A percentile compares a stretch with the other conserved stretches of the same genome.
These are phyloP conservation scores for Isurus oxyrinchus DNA, from an alignment of 2,113 vertebrate species.

Conservation along the genomic window DNA sequence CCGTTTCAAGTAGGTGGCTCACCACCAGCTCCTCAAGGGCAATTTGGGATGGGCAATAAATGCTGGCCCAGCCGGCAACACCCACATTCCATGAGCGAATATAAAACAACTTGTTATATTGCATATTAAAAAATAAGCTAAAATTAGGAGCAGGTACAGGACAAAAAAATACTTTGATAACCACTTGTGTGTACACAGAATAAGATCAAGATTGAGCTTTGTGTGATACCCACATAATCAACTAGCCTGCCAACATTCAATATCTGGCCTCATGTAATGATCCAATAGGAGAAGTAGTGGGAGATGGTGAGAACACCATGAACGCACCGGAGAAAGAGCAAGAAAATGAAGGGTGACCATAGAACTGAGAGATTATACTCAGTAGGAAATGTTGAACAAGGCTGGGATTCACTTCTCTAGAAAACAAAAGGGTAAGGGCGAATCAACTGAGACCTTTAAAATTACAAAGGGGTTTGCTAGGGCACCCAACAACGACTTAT, in stretches of 20 bases:
- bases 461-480: background rate
- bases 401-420: background rate
- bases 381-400: no score
- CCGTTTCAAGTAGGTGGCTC: background rate
- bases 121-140: background rate
- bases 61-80: background rate
- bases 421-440: background rate
- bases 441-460: background rate
- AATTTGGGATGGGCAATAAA: background rate
- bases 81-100: background rate
- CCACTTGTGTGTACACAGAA: background rate
- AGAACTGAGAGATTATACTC: background rate
- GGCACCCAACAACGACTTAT: no score
- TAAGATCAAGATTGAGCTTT: background rate
- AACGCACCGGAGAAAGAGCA: background rate
- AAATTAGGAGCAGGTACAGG: background rate
- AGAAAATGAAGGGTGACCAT: background rate
- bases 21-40: background rate
- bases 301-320: background rate
- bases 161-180: background rate
- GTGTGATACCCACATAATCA: background rate
- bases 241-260: background rate
- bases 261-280: background rate
- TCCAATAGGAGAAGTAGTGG: background rate
- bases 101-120: background rate